These are phyloP conservation scores for Triops cancriformis DNA, from an alignment of 1,140 invertebrate species.

Conservation along the genomic window DNA sequence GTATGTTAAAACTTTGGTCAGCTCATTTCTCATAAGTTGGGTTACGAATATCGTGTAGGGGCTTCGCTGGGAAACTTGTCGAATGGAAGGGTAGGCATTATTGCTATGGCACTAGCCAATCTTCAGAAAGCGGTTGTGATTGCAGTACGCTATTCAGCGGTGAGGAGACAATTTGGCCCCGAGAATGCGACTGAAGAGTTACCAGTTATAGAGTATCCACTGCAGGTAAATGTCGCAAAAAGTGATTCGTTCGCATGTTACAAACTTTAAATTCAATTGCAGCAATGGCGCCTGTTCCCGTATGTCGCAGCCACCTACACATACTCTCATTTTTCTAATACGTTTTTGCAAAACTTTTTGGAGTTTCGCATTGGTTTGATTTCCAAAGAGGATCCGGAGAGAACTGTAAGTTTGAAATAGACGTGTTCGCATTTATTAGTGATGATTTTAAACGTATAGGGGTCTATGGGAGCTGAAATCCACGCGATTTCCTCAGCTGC, in stretches of 20 bases:
- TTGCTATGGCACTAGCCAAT: constrained; percentile 59
- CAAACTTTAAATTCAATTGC: too few relatives aligned
- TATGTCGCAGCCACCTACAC: constrained; percentile 74
- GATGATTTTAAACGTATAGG: constrained; percentile 37
- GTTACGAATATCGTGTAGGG: constrained; percentile 38
- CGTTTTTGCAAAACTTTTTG: constrained; percentile 48
- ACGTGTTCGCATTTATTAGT: neutral
- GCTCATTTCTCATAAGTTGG: too few relatives aligned
- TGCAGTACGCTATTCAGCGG: constrained; percentile 80
- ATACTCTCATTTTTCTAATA: constrained; percentile 58
- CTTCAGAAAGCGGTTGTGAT: constrained; percentile 67
- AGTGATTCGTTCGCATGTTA: too few relatives aligned
- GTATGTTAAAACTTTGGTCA: constrained; percentile 32
- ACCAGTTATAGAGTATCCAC: constrained; percentile 82
- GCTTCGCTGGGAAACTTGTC: constrained; percentile 77
- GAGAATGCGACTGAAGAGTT: constrained; percentile 51
- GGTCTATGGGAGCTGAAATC: constrained; percentile 69
- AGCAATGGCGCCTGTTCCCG: constrained; percentile 87
- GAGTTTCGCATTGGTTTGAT: constrained; percentile 44
- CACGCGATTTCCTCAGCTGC: constrained; percentile 80
- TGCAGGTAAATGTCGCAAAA: constrained; percentile 48
- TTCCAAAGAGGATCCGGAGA: constrained; percentile 27
- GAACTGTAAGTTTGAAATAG: constrained; percentile 21
- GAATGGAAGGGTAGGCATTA: constrained; percentile 64
- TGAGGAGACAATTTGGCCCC: constrained; percentile 80